Evolutionary conservation across 2,797 vertebrate species (phyloP).

Genomic region (Columba guinea): DNA sequence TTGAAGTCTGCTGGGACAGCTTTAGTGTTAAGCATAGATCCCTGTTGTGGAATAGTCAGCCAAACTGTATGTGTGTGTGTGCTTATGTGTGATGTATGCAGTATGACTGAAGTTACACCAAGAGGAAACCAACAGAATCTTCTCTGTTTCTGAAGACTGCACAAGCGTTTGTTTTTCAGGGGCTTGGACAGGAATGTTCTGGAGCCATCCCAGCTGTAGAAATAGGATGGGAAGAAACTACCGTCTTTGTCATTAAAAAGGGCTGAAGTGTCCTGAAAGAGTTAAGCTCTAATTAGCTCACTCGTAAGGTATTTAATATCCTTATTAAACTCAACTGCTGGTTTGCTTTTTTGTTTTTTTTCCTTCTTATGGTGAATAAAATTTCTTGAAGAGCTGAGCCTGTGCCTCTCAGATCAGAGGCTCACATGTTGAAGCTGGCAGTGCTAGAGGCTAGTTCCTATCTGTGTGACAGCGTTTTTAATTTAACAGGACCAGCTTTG

Average conservation of each 20-base stretch:
- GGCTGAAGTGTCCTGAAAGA: slow-evolving; percentile 73
- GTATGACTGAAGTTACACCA: not conserved
- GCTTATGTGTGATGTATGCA: not conserved
- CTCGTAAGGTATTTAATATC: slow-evolving; percentile 77
- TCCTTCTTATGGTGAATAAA: slow-evolving; percentile 67
- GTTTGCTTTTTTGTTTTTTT: slow-evolving; percentile 58
- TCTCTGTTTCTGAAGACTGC: not conserved
- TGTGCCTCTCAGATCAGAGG: slow-evolving; percentile 77
- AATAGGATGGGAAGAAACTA: not conserved
- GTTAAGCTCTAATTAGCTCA: slow-evolving; percentile 80
- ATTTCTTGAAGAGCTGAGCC: slow-evolving; percentile 77
- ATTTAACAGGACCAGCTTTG: slow-evolving; percentile 85
- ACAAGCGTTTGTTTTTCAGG: not conserved
- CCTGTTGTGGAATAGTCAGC: not conserved
- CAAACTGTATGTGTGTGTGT: not conserved
- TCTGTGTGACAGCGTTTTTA: slow-evolving; percentile 87
- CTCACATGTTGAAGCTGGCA: slow-evolving; percentile 87
- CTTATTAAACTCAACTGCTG: slow-evolving; percentile 77
- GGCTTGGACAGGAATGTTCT: not conserved
- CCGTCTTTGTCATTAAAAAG: not conserved
- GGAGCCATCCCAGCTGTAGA: not conserved
- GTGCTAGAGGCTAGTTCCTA: slow-evolving; percentile 87
- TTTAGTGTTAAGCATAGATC: not conserved
- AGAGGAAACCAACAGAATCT: not conserved
- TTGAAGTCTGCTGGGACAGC: not conserved